Conservation (phyloP, 2,797 vertebrate genomes). For the Phrynocephalus vlangalii region DNA sequence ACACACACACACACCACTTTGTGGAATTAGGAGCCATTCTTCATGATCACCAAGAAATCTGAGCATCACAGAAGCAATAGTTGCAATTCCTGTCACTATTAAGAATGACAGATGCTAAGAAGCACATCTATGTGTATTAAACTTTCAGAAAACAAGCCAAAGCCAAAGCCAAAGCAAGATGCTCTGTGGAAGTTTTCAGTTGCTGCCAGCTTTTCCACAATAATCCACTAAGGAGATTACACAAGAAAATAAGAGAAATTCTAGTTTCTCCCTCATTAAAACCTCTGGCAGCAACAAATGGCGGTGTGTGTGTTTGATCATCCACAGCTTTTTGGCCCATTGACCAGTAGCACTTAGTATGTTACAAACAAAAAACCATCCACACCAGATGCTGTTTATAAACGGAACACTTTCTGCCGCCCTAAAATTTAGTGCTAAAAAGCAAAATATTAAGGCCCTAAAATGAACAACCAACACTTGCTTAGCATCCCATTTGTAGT, state of each 20-base stretch:
- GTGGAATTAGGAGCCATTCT: not conserved
- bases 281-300: not conserved
- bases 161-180: not conserved
- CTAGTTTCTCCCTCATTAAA: not conserved
- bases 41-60: not conserved
- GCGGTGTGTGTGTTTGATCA: not conserved
- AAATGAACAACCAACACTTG: not conserved
- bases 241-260: slow-evolving; percentile 7
- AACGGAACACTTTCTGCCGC: not conserved
- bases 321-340: too few species aligned
- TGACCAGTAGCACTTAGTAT: not conserved
- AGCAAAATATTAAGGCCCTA: not conserved
- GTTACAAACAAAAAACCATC: not conserved
- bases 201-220: slow-evolving; percentile 1
- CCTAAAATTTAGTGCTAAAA: not conserved
- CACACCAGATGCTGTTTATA: not conserved
- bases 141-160: not conserved
- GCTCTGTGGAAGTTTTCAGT: slow-evolving; percentile 14
- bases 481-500: not conserved
- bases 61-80: not conserved
- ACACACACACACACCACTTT: too few species aligned
- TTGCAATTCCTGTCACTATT: not conserved
- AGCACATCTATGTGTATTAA: not conserved
- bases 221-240: slow-evolving; percentile 30
- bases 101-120: not conserved